Conservation (phyloP, 37 sponge, comb jelly and placozoan genomes). For the Spongilla lacustris region DNA sequence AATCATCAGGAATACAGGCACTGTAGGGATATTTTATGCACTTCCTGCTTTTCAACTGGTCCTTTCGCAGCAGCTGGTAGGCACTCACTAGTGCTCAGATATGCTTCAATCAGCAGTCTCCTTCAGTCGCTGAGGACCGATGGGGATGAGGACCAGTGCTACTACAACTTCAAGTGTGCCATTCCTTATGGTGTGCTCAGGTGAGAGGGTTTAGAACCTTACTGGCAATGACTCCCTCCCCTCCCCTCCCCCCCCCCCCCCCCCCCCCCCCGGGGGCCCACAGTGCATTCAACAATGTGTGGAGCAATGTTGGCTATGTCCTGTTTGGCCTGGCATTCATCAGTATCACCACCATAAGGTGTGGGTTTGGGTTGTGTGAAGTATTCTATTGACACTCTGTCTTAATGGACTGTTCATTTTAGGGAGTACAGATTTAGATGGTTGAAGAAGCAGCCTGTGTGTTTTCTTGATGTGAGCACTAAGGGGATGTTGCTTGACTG, state of each 20-base stretch:
- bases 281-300: constrained; percentile 81
- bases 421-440: constrained; percentile 18
- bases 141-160: constrained; percentile 94
- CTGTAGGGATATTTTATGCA: constrained; percentile 79
- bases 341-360: constrained; percentile 41
- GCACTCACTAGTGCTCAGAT: background rate
- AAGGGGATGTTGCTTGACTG: no score
- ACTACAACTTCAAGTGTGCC: constrained; percentile 92
- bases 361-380: background rate
- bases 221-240: no score
- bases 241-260: background rate
- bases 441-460: background rate
- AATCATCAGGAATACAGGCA: constrained; percentile 56
- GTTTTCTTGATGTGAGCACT: constrained; percentile 29
- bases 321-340: constrained; percentile 83
- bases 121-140: constrained; percentile 56
- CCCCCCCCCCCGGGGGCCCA: background rate
- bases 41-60: constrained; percentile 85
- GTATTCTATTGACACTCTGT: no score
- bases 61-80: constrained; percentile 64
- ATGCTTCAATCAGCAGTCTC: no score
- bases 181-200: constrained; percentile 74
- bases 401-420: background rate
- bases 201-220: background rate
- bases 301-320: constrained; percentile 91